These are phyloP conservation scores for Melanostigma gelatinosum DNA, from an alignment of 2,113 vertebrate genomes.

Conservation along the genomic window DNA sequence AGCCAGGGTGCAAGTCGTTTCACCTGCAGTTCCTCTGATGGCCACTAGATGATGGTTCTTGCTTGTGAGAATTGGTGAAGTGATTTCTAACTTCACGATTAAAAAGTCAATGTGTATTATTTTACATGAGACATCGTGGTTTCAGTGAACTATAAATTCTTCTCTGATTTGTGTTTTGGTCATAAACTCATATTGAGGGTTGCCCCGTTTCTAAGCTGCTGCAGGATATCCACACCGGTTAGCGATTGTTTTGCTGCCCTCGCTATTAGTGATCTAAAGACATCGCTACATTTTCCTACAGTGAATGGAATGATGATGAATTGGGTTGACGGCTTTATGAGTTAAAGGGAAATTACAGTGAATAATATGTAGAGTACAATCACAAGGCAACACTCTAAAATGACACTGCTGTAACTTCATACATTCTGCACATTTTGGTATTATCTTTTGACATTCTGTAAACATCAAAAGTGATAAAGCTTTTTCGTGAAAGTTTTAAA, in stretches of 20 bases:
- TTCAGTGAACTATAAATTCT: background rate
- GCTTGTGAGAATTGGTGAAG: background rate
- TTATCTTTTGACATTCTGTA: background rate
- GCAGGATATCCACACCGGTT: background rate
- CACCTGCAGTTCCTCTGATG: slow-evolving; percentile 25
- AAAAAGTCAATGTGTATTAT: background rate
- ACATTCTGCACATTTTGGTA: background rate
- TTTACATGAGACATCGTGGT: background rate
- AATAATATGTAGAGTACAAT: background rate
- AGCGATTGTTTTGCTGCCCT: background rate
- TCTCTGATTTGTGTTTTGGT: background rate
- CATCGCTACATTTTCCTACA: background rate
- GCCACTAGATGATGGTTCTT: slow-evolving; percentile 48
- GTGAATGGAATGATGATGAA: slow-evolving; percentile 10
- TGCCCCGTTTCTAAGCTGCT: background rate
- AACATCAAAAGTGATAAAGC: background rate
- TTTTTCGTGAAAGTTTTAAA: background rate
- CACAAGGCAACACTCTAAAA: background rate
- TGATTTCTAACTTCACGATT: background rate
- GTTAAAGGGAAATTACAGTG: background rate
- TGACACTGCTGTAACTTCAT: background rate
- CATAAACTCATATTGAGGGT: background rate
- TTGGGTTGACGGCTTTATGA: background rate
- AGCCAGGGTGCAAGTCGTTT: background rate
- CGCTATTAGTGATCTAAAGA: background rate